phyloP scores from a whole-genome alignment of 2,888 invertebrate species.

The Temnothorax rugatulus region DNA sequence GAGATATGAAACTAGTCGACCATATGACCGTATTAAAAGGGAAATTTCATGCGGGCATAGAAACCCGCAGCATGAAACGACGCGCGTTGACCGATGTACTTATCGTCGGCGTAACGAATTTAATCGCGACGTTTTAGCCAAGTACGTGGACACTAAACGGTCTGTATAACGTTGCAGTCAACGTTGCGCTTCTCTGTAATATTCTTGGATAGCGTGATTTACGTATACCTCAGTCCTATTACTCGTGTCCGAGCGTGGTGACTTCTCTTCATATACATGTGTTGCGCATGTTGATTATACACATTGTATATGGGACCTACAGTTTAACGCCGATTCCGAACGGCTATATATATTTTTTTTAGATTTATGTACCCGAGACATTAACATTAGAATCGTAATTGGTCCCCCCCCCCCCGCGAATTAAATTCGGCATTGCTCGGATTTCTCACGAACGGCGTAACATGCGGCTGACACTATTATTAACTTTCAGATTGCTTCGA shows the following conservation, averaged over 20 bases:
- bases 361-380: background rate
- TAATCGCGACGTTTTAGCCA: constrained; percentile 16
- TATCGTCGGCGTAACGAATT: constrained; percentile 47
- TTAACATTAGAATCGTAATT: constrained; percentile 18
- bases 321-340: no score
- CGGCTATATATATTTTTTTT: no score
- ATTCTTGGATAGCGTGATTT: background rate
- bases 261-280: no score
- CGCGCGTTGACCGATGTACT: constrained; percentile 20
- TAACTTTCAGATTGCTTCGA: constrained; percentile 30
- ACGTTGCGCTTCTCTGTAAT: background rate
- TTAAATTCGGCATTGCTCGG: constrained; percentile 1
- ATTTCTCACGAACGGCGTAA: background rate
- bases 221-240: no score
- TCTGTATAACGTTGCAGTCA: background rate
- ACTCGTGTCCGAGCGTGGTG: no score
- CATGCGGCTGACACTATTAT: background rate
- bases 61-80: constrained; percentile 3
- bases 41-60: constrained; percentile 44
- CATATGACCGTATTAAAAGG: constrained; percentile 29
- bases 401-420: background rate
- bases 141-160: constrained; percentile 18
- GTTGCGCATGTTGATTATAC: no score
- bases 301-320: no score
- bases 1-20: constrained; percentile 30